Percentiles rank a stretch among this genome's conserved stretches.
phyloP scores from a whole-genome alignment of 2,888 invertebrate species.

The Eubasilissa splendida region DNA sequence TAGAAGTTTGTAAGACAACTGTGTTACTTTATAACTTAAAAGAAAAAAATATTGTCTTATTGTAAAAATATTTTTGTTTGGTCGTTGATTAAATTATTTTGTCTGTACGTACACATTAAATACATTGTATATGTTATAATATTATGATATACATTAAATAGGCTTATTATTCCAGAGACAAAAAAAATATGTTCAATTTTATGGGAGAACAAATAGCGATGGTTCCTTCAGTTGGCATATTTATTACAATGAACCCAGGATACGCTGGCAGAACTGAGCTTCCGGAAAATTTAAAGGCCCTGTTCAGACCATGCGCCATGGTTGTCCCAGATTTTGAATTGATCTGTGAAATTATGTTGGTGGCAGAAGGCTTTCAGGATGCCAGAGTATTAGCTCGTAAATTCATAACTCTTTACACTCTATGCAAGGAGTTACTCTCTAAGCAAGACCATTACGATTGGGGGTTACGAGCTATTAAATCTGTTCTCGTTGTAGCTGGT shows the following conservation, averaged over 20 bases:
- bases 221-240: conserved; percentile 91
- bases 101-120: neutral
- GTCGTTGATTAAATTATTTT: no score
- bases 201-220: conserved; percentile 94
- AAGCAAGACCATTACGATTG: conserved; percentile 99
- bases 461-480: conserved; percentile 97
- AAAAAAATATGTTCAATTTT: conserved; percentile 91
- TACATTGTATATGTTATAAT: neutral
- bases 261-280: conserved; percentile 94
- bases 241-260: conserved; percentile 99
- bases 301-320: conserved; percentile 96
- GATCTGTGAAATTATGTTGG: conserved; percentile 98
- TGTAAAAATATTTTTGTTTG: no score
- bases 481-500: conserved; percentile 95
- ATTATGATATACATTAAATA: no score
- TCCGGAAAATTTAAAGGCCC: conserved; percentile 83
- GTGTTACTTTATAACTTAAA: no score
- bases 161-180: conserved; percentile 74
- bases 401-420: conserved; percentile 94
- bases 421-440: conserved; percentile 94
- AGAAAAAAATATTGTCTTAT: no score
- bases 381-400: conserved; percentile 94
- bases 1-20: no score
- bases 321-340: conserved; percentile 97
- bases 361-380: conserved; percentile 97